Evolutionary conservation across 2,888 invertebrate species (phyloP).

Genomic region (Eubasilissa splendida): DNA sequence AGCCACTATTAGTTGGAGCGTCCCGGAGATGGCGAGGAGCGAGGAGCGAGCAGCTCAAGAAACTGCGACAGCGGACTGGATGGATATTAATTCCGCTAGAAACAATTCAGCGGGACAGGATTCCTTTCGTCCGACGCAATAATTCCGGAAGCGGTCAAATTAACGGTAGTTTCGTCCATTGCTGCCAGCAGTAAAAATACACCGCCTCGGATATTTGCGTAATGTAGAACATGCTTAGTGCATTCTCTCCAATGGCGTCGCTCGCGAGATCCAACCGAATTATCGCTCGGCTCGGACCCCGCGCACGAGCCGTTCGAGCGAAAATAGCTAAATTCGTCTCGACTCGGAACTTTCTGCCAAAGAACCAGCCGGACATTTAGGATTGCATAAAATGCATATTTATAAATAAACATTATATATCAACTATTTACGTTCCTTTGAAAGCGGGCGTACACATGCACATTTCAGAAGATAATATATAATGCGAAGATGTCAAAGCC

Average conservation of each 20-base stretch:
- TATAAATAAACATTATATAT: too few species aligned
- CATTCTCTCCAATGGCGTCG: constrained; percentile 15
- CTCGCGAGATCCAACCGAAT: constrained; percentile 5
- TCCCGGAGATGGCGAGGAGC: neutral
- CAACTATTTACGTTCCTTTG: too few species aligned
- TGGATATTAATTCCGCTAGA: constrained; percentile 2
- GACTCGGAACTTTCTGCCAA: neutral
- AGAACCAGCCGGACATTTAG: neutral
- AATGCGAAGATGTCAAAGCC: too few species aligned
- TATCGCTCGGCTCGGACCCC: neutral
- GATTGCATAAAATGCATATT: neutral
- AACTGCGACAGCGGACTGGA: neutral
- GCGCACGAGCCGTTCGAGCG: neutral
- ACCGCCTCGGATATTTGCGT: constrained; percentile 14
- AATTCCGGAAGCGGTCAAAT: constrained; percentile 33
- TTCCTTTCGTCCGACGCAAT: constrained; percentile 38
- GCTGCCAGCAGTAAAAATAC: constrained; percentile 25
- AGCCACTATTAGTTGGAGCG: neutral
- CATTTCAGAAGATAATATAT: neutral
- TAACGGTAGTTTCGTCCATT: constrained; percentile 29
- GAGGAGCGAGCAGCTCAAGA: neutral
- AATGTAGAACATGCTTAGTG: constrained; percentile 34
- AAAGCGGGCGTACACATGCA: neutral
- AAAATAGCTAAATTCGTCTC: constrained; percentile 3
- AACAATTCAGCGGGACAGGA: constrained; percentile 36